These are phyloP conservation scores for Phylloscopus collybita DNA, from an alignment of 2,797 vertebrate species.

Conservation along the genomic window DNA sequence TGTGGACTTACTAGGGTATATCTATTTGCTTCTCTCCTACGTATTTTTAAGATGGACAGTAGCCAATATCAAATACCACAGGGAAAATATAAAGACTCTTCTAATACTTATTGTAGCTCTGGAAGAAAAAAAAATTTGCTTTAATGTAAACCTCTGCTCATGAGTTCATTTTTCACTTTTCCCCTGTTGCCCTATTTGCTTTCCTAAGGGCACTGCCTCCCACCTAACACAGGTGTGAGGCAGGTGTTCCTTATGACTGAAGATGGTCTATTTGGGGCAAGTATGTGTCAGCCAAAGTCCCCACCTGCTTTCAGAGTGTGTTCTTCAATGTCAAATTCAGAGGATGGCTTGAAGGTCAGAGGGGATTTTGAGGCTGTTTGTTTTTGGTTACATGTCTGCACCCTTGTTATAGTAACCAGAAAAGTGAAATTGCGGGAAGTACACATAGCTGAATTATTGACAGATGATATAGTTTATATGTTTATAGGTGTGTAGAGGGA, in stretches of 20 bases:
- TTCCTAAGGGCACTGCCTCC: conserved; percentile 34
- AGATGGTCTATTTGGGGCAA: not conserved
- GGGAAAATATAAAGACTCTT: not conserved
- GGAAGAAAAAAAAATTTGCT: not conserved
- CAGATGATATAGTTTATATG: not conserved
- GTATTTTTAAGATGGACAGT: not conserved
- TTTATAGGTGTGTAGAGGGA: not conserved
- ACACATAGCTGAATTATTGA: not conserved
- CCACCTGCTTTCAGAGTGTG: not conserved
- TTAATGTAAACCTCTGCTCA: not conserved
- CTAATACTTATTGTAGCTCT: not conserved
- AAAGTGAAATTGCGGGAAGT: not conserved
- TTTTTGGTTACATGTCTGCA: not conserved
- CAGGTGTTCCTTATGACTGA: conserved; percentile 13
- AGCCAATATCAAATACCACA: not conserved
- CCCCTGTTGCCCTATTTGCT: not conserved
- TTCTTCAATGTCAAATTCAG: conserved; percentile 2
- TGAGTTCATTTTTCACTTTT: not conserved
- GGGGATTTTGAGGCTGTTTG: not conserved
- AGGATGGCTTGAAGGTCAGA: not conserved
- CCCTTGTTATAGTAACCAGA: not conserved
- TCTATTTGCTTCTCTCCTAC: not conserved
- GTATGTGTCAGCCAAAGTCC: not conserved
- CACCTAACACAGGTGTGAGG: conserved; percentile 38
- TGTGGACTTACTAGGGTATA: not conserved